Percentiles rank a stretch among this genome's conserved stretches.
These are phyloP conservation scores for Threskiornis aethiopicus DNA, from an alignment of 2,797 vertebrate species.

Conservation along the genomic window DNA sequence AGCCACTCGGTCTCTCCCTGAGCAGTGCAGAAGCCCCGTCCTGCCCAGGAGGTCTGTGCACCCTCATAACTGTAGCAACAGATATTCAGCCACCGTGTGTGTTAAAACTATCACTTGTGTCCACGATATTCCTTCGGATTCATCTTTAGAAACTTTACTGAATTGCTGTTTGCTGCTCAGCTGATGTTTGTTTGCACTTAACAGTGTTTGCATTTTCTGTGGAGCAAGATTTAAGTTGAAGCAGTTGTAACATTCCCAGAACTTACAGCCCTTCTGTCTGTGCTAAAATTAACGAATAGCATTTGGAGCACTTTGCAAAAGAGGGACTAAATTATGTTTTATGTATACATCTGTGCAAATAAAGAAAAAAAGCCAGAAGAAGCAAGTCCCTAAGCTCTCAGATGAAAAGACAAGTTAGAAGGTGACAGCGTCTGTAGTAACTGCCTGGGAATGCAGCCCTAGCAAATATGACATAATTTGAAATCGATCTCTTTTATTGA, in stretches of 20 bases:
- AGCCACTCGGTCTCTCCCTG: background rate
- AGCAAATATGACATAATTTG: background rate
- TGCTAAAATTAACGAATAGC: background rate
- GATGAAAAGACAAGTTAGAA: background rate
- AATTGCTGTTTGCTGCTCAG: background rate
- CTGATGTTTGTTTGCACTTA: background rate
- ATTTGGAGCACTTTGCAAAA: background rate
- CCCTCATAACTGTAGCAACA: background rate
- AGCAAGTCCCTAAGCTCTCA: background rate
- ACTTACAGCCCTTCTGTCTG: background rate
- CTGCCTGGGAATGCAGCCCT: background rate
- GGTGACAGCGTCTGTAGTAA: background rate
- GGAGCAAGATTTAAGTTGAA: background rate
- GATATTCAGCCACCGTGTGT: accelerated
- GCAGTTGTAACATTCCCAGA: background rate
- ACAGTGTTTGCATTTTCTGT: background rate
- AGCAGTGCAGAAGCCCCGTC: accelerated
- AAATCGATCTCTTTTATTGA: background rate
- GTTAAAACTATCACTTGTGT: background rate
- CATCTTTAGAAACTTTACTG: background rate
- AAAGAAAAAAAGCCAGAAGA: background rate
- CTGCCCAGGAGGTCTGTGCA: too few relatives aligned
- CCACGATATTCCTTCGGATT: background rate
- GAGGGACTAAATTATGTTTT: background rate
- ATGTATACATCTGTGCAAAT: background rate